Conservation (phyloP, 2,113 vertebrate genomes). For the Camelus dromedarius region DNA sequence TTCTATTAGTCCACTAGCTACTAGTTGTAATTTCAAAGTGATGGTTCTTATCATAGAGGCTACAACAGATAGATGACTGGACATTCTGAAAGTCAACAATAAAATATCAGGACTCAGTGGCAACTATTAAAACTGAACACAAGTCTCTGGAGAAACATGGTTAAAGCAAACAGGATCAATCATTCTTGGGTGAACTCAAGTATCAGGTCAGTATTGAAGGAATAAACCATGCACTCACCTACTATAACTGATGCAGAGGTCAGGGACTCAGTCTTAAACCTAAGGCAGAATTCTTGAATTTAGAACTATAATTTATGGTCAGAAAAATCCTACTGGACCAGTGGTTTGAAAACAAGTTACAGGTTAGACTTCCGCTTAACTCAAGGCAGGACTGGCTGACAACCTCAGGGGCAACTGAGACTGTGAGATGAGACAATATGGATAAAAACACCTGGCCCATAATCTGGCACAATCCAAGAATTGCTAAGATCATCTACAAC, state of each 20-base stretch:
- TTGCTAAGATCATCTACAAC: neutral
- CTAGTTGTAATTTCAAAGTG: neutral
- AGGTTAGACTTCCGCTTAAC: neutral
- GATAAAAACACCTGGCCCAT: neutral
- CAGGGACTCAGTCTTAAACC: neutral
- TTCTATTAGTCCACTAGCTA: neutral
- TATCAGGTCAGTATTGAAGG: neutral
- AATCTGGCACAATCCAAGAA: neutral
- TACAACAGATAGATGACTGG: neutral
- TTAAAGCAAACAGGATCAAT: neutral
- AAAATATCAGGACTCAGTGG: neutral
- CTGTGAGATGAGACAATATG: neutral
- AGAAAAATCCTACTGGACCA: neutral
- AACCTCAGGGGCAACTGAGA: neutral
- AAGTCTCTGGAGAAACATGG: neutral
- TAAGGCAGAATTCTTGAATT: neutral
- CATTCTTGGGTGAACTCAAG: neutral
- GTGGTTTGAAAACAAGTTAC: neutral
- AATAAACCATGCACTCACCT: neutral
- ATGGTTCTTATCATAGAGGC: neutral
- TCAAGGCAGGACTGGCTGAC: neutral
- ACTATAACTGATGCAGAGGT: neutral
- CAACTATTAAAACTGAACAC: neutral
- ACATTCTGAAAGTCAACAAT: neutral
- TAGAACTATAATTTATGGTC: neutral